Evolutionary conservation across 2,888 invertebrate genomes (phyloP), one percentile per base, ranked within the genome.

Genomic region (Acrobeloides nanus): DNA sequence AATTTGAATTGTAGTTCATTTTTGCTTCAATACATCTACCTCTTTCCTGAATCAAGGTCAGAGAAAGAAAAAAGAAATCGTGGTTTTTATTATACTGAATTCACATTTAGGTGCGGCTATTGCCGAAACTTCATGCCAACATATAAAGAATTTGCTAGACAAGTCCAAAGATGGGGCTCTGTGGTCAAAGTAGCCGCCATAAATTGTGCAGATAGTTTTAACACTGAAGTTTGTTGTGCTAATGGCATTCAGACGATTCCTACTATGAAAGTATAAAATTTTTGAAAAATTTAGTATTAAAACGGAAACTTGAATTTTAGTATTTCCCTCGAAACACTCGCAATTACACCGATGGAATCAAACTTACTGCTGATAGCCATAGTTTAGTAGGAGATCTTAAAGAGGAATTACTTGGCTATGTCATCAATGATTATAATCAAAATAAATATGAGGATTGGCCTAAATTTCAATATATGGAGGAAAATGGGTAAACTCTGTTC

Each of bases 51-150:
- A n/a, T n/a, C n/a, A n/a, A n/a, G n/a, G n/a, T n/a, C n/a, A n/a
- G n/a, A n/a, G n/a, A n/a, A n/a, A n/a, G n/a, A n/a, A n/a, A n/a
- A n/a, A n/a, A n/a, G n/a, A n/a, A n/a, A n/a, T n/a, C n/a, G n/a
- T n/a, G n/a, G n/a, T n/a, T n/a, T n/a, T n/a, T n/a, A n/a, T n/a
- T n/a, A n/a, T n/a, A n/a, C n/a, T n/a, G n/a, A n/a, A n/a, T n/a
- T n/a, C n/a, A n/a, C n/a, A n/a, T n/a, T n/a, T n/a, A n/a, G n/a
- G 69, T 95, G 95, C 75, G 93, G 95, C 0, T 89, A 87, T 74
- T 95, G 95, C 73, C 83, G 85, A 62, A 79, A 84, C 24, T 95
- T 89, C 76, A 87, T 90, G 0, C 89, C 90, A 0, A 70, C 55
- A 37, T 95, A 84, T 81, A 89, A 87, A 74, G 77, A 80, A 23